Evolutionary conservation across 2,888 invertebrate genomes (phyloP).

Genomic region (Folsomia candida): DNA sequence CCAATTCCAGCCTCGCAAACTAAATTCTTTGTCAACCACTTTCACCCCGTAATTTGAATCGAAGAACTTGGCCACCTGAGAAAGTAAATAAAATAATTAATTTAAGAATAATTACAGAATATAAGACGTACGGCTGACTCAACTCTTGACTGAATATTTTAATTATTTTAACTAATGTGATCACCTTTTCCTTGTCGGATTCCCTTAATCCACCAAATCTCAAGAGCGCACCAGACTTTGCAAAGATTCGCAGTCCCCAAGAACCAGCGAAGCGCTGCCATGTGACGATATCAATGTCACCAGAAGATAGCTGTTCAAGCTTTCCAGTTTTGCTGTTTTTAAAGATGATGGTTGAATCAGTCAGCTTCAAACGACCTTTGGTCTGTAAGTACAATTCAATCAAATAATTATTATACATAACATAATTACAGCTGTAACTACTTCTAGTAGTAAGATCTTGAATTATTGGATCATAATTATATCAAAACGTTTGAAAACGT

Average conservation of each 20-base stretch:
- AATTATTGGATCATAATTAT: too few species aligned
- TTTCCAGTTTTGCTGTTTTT: conserved; percentile 96
- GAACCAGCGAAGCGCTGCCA: conserved; percentile 89
- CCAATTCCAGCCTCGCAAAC: conserved; percentile 99
- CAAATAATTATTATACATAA: not conserved
- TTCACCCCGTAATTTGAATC: conserved; percentile 76
- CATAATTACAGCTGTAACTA: too few species aligned
- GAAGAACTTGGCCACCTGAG: conserved; percentile 79
- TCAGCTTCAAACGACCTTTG: conserved; percentile 85
- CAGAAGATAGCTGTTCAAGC: conserved; percentile 80
- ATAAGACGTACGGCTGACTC: too few species aligned
- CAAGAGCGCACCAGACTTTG: conserved; percentile 84
- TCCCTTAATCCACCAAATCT: conserved; percentile 94
- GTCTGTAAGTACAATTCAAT: conserved; percentile 62
- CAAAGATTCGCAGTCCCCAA: conserved; percentile 83
- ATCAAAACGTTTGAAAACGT: too few species aligned
- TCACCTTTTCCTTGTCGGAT: conserved; percentile 76
- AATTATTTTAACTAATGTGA: too few species aligned
- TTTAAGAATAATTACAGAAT: too few species aligned
- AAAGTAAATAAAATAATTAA: not conserved
- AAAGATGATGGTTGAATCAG: conserved; percentile 84
- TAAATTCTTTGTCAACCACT: conserved; percentile 86
- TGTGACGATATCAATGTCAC: conserved; percentile 84
- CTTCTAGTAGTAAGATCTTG: too few species aligned
- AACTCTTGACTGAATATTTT: too few species aligned